A percentile compares a stretch with the other conserved stretches of the same genome.
Conservation (phyloP, 2,113 vertebrate genomes). For the Callionymus lyra region DNA sequence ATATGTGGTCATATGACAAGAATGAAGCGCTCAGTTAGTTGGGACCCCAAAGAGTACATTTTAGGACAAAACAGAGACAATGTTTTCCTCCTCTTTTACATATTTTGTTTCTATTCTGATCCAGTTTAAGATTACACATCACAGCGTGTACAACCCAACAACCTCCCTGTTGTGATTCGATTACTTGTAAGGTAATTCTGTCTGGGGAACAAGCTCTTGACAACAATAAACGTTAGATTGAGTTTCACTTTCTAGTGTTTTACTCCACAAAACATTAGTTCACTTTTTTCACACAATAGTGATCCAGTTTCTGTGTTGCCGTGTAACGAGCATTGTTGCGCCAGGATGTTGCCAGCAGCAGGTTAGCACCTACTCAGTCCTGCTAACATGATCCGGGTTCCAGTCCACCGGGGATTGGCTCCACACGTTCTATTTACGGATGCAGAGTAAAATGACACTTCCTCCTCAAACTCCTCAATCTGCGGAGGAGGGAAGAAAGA, state of each 20-base stretch:
- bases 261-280: constrained; percentile 55
- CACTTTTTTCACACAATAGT: constrained; percentile 58
- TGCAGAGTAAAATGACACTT: constrained; percentile 54
- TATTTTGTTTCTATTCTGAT: no score
- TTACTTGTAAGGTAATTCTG: constrained; percentile 46
- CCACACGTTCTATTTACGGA: constrained; percentile 60
- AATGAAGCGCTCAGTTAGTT: no score
- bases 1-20: no score
- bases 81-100: no score
- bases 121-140: constrained; percentile 13
- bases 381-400: constrained; percentile 55
- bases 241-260: constrained; percentile 59
- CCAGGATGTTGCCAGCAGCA: constrained; percentile 61
- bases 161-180: constrained; percentile 33
- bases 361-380: constrained; percentile 63
- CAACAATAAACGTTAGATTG: constrained; percentile 54
- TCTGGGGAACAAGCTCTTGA: constrained; percentile 38
- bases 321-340: constrained; percentile 64
- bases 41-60: no score
- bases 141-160: constrained; percentile 10
- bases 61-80: no score
- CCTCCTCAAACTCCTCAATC: constrained; percentile 34
- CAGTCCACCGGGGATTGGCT: constrained; percentile 57
- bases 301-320: constrained; percentile 63
- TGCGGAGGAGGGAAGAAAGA: constrained; percentile 12